phyloP scores from a whole-genome alignment of 2,888 invertebrate genomes.

The Brachynemurus nebulosus region DNA sequence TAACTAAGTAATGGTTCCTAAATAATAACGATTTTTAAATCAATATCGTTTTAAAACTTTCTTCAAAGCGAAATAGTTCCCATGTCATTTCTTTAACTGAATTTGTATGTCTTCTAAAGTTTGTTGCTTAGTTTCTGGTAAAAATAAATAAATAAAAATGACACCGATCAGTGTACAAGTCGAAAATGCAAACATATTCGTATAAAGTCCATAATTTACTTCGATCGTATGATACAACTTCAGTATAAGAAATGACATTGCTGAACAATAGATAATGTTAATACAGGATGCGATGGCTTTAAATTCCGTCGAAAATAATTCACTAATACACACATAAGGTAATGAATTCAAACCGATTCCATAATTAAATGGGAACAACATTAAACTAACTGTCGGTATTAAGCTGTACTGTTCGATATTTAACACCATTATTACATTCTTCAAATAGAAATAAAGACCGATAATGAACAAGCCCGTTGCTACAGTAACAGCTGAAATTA shows the following conservation, averaged over 20 bases:
- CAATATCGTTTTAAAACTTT: no score
- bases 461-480: conserved; percentile 24
- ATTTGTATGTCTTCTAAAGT: conserved; percentile 25
- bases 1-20: no score
- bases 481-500: conserved; percentile 29
- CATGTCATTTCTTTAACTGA: no score
- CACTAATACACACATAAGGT: conserved; percentile 31
- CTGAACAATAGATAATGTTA: conserved; percentile 30
- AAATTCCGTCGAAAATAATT: conserved; percentile 33
- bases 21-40: no score
- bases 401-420: no score
- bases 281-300: conserved; percentile 34
- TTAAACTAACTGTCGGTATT: conserved; percentile 28
- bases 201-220: conserved; percentile 23
- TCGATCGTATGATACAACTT: conserved; percentile 26
- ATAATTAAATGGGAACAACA: conserved; percentile 29
- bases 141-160: conserved; percentile 23
- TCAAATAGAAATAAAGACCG: conserved; percentile 27
- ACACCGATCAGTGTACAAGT: conserved; percentile 23
- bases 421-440: no score
- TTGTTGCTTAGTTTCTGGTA: conserved; percentile 26
- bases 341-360: conserved; percentile 31
- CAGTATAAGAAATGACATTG: conserved; percentile 28
- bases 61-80: no score
- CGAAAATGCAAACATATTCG: conserved; percentile 27